Evolutionary conservation across 2,797 vertebrate species (phyloP).

Genomic region (Mormyrus hasselquistii): DNA sequence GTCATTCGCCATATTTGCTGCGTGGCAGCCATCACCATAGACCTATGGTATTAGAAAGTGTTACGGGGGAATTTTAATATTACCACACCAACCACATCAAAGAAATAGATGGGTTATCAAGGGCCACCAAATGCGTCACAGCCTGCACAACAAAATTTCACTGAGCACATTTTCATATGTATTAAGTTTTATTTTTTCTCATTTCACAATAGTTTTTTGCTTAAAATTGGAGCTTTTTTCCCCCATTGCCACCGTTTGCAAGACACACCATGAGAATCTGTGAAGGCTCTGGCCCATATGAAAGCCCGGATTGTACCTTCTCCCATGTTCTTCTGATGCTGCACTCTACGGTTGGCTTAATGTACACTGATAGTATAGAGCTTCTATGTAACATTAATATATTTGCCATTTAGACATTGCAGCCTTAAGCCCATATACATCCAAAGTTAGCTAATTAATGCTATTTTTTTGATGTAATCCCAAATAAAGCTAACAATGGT

Average conservation of each 20-base stretch:
- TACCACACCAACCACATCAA: background rate
- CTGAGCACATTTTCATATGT: background rate
- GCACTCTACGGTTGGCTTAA: background rate
- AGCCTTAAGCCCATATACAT: background rate
- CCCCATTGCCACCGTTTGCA: background rate
- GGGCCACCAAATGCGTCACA: background rate
- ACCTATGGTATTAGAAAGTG: background rate
- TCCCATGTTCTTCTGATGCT: background rate
- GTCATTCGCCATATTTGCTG: background rate
- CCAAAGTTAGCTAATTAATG: background rate
- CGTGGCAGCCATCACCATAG: background rate
- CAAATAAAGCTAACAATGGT: background rate
- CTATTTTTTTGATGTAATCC: background rate
- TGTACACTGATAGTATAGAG: background rate
- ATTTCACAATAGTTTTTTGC: background rate
- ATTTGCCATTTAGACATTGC: background rate
- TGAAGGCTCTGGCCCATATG: background rate
- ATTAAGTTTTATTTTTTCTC: background rate
- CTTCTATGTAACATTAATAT: background rate
- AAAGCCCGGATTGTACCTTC: background rate
- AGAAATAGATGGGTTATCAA: background rate
- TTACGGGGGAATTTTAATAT: background rate
- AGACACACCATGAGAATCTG: background rate
- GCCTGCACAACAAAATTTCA: background rate
- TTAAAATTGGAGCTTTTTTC: background rate